These are phyloP conservation scores for Ochropleura plecta DNA, from an alignment of 2,888 invertebrate species.

Conservation along the genomic window DNA sequence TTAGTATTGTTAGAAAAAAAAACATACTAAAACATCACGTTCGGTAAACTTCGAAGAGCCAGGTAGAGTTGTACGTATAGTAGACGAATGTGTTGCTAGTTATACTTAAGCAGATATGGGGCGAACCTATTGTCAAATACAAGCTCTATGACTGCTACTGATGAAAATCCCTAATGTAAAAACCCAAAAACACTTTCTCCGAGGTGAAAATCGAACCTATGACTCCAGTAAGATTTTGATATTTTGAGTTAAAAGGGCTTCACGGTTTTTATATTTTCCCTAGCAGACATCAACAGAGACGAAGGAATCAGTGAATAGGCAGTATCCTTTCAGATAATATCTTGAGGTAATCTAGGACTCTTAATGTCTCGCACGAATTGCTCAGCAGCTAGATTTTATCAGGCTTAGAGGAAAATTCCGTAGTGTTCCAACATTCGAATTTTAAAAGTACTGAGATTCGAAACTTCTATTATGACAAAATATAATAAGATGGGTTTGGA, in stretches of 20 bases:
- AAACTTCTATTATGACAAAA: too few relatives aligned
- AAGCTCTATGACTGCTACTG: too few relatives aligned
- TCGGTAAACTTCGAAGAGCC: too few relatives aligned
- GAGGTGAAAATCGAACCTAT: neutral
- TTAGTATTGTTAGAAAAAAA: neutral
- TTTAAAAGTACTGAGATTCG: neutral
- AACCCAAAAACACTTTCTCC: neutral
- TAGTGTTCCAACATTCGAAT: too few relatives aligned
- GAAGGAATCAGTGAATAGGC: conserved; percentile 16
- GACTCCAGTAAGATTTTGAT: too few relatives aligned
- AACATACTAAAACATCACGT: neutral
- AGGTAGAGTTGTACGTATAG: neutral
- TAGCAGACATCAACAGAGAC: neutral
- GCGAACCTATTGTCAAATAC: too few relatives aligned
- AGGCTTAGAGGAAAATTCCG: conserved; percentile 12
- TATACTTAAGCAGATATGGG: too few relatives aligned
- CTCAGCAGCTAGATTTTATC: neutral
- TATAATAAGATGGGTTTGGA: too few relatives aligned
- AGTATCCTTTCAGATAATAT: conserved; percentile 35
- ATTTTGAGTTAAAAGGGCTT: too few relatives aligned
- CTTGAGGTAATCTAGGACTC: conserved; percentile 10
- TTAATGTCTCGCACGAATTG: neutral
- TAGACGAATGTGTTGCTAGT: neutral
- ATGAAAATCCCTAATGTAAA: neutral
- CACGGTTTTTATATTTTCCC: neutral